Evolutionary conservation across 2,888 invertebrate genomes (phyloP).

Genomic region (Sinodicranocentrus sp.): DNA sequence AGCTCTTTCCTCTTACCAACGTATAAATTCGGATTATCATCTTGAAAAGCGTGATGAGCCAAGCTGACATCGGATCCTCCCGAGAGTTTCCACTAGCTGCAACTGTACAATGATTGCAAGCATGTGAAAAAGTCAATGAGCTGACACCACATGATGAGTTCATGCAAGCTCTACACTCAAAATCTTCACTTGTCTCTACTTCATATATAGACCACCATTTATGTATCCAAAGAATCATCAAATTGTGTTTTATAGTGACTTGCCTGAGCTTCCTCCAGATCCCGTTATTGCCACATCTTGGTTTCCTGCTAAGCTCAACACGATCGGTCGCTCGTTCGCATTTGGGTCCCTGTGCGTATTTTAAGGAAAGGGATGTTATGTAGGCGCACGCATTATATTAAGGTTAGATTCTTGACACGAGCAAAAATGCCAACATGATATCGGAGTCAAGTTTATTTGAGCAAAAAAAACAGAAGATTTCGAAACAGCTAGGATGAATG

Average conservation of each 20-base stretch:
- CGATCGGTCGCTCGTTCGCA: conserved; percentile 69
- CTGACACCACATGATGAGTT: conserved; percentile 42
- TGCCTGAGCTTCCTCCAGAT: conserved; percentile 61
- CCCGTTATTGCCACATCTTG: conserved; percentile 66
- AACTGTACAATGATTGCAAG: conserved; percentile 25
- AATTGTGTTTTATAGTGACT: conserved; percentile 36
- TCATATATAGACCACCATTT: too few relatives aligned
- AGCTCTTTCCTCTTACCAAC: conserved; percentile 82
- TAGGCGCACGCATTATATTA: too few relatives aligned
- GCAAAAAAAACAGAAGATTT: background rate
- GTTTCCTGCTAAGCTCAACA: conserved; percentile 68
- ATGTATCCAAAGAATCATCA: too few relatives aligned
- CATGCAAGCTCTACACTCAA: too few relatives aligned
- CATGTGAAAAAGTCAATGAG: conserved; percentile 54
- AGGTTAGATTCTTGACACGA: too few relatives aligned
- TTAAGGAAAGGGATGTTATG: too few relatives aligned
- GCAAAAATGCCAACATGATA: background rate
- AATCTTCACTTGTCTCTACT: too few relatives aligned
- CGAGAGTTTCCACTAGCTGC: conserved; percentile 67
- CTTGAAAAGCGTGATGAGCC: conserved; percentile 90
- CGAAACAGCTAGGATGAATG: conserved; percentile 20
- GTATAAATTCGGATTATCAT: conserved; percentile 87
- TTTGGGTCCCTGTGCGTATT: conserved; percentile 72
- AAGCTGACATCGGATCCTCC: conserved; percentile 86
- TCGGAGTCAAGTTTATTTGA: conserved; percentile 29